phyloP scores from a whole-genome alignment of 35 echinoderm and acorn worm genomes.

The Heliocidaris erythrogramma region DNA sequence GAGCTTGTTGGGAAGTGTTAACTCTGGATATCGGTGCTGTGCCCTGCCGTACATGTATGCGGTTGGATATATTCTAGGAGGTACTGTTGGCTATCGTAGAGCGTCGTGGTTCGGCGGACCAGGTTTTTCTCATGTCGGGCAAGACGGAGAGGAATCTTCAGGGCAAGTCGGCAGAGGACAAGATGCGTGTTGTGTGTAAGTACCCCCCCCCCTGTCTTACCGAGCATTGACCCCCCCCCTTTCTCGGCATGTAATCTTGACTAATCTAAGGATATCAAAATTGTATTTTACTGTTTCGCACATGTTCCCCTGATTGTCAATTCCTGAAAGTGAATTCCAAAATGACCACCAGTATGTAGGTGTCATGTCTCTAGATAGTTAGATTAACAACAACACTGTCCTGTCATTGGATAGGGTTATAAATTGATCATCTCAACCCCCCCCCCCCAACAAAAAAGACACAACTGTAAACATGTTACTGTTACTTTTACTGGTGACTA shows the following conservation, averaged over 20 bases:
- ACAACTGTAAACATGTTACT: not conserved
- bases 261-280: not conserved
- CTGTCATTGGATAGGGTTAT: not conserved
- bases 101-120: conserved; percentile 37
- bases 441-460: not conserved
- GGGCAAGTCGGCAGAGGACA: conserved; percentile 44
- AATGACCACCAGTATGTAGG: not conserved
- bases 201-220: not conserved
- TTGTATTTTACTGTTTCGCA: not conserved
- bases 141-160: conserved; percentile 37
- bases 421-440: not conserved
- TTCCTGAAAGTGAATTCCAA: not conserved
- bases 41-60: conserved; percentile 50
- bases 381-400: not conserved
- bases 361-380: not conserved
- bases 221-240: not conserved
- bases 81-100: conserved; percentile 15
- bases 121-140: conserved; percentile 45
- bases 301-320: not conserved
- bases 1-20: not conserved
- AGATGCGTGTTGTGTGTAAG: conserved; percentile 54
- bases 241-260: not conserved
- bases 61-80: conserved; percentile 23
- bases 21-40: conserved; percentile 14
- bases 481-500: too few relatives aligned